These are phyloP conservation scores for Yponomeuta evonymella DNA, from an alignment of 2,888 invertebrate species.

Conservation along the genomic window DNA sequence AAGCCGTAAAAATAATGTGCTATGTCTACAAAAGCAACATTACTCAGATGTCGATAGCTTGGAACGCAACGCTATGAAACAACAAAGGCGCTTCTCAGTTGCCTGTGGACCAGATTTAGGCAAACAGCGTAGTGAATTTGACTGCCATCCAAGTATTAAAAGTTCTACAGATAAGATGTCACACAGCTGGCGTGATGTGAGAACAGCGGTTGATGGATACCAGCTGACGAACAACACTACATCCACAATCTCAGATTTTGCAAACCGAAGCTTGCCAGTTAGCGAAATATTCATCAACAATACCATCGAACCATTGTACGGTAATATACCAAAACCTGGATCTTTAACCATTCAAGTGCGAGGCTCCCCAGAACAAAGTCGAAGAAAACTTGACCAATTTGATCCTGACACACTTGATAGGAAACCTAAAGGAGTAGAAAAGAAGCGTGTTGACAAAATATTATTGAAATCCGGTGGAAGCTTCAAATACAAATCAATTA, in stretches of 20 bases:
- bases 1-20: conserved; percentile 39
- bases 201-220: conserved; percentile 39
- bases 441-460: conserved; percentile 66
- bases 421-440: conserved; percentile 73
- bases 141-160: background rate
- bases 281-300: conserved; percentile 84
- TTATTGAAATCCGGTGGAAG: conserved; percentile 83
- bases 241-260: conserved; percentile 42
- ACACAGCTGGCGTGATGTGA: conserved; percentile 62
- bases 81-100: conserved; percentile 55
- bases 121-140: conserved; percentile 12
- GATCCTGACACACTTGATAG: conserved; percentile 91
- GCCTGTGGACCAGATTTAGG: conserved; percentile 64
- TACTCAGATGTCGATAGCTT: conserved; percentile 57
- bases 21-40: conserved; percentile 34
- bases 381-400: conserved; percentile 83
- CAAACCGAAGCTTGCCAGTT: conserved; percentile 60
- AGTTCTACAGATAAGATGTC: conserved; percentile 35
- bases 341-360: conserved; percentile 88
- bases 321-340: conserved; percentile 79
- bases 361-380: conserved; percentile 81
- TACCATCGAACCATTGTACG: conserved; percentile 68
- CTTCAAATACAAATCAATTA: conserved; percentile 76
- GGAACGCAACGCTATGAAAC: conserved; percentile 47
- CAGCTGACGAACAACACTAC: conserved; percentile 21